Base-by-base conservation (phyloP, 2,113 vertebrate genomes). In the Gnathochromis pfefferi region DNA sequence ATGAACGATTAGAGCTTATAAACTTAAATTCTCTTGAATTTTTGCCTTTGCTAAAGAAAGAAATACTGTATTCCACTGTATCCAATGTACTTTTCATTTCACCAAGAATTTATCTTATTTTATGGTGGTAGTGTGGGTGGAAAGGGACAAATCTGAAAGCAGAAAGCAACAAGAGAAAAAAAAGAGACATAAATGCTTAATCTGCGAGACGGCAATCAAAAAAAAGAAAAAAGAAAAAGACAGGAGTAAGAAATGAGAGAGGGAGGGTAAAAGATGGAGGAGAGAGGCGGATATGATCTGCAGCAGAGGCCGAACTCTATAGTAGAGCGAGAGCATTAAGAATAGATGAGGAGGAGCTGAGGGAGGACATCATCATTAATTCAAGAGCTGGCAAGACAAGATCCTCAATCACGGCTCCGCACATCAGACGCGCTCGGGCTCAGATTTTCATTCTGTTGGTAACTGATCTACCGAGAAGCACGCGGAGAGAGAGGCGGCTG, bases 291-390 rank as follows among this genome's bases (percentile, higher is more conserved):
- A 80, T 42, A 4, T 68, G 82, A 88, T 86, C 80, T 45, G 47
- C 47, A 85, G 83, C 80, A 2, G 7, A 87, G 85, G 73, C 54
- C 14, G 10, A 80, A 88, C 86, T 86, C 86, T 47, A 65, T 55
- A 53, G 45, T 47, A 17, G 40, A 91, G 35, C 82, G 35, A 49
- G 58, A 85, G 57, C 85, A 95, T 94, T 82, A 95, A 93, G 91
- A 81, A 95, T 94, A 55, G 91, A 95, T 95, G 93, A 93, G 88
- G 84, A 93, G 86, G 86, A 90, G 90, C 80, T 82, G 86, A 84
- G 89, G 83, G 90, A 95, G 91, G 92, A 91, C 89, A 45, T 92
- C 91, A 96, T 94, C 88, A 93, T 93, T 94, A 91, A 95, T 95
- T 94, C 91, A 95, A 7, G 78, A 93, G 89, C 57, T 89, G 85